These are phyloP conservation scores for Talpa occidentalis DNA, from an alignment of 2,113 vertebrate species.

Conservation along the genomic window DNA sequence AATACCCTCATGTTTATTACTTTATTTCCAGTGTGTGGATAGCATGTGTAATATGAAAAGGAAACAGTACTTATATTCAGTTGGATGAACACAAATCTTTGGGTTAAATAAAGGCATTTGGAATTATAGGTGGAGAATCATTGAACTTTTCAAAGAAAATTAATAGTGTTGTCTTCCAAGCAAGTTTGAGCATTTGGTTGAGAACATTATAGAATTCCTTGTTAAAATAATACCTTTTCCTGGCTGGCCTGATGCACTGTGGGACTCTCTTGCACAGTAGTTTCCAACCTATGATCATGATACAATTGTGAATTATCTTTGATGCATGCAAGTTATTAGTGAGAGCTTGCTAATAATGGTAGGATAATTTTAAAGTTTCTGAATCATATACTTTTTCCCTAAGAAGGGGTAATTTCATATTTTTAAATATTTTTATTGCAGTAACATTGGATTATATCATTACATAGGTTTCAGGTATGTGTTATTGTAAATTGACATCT, in stretches of 20 bases:
- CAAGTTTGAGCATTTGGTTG: slow-evolving; percentile 51
- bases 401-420: background rate
- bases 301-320: background rate
- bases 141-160: slow-evolving; percentile 82
- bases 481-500: background rate
- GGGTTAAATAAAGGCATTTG: slow-evolving; percentile 78
- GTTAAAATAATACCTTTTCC: slow-evolving; percentile 56
- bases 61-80: slow-evolving; percentile 73
- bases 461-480: background rate
- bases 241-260: background rate
- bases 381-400: background rate
- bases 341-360: background rate
- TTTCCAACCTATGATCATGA: background rate
- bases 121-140: slow-evolving; percentile 79
- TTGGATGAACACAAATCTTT: slow-evolving; percentile 73
- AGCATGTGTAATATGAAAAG: slow-evolving; percentile 68
- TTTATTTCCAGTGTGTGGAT: slow-evolving; percentile 64
- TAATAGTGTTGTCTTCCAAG: slow-evolving; percentile 75
- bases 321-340: background rate
- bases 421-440: background rate
- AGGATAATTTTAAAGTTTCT: background rate
- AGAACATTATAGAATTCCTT: slow-evolving; percentile 67
- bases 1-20: slow-evolving; percentile 66
- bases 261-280: background rate
- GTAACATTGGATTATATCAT: background rate